Conservation (phyloP, 2,888 invertebrate species). For the Odontomyia ornata region DNA sequence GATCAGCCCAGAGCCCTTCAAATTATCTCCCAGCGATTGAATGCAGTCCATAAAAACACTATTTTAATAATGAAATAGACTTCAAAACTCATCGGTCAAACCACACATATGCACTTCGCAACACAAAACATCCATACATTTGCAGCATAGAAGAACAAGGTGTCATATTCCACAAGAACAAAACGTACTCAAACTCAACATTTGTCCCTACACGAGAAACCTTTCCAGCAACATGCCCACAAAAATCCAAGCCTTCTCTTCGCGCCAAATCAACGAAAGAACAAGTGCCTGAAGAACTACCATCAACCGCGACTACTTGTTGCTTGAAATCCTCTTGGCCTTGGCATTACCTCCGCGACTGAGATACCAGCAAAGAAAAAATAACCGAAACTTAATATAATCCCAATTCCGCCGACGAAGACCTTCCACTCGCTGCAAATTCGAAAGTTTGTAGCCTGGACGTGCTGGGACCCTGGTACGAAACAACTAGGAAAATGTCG, state of each 20-base stretch:
- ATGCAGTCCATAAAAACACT: no score
- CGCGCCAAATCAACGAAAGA: background rate
- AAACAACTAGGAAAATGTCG: conserved; percentile 63
- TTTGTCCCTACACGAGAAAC: background rate
- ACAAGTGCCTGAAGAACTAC: background rate
- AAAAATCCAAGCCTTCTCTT: background rate
- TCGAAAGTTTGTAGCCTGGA: background rate
- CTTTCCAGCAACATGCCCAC: background rate
- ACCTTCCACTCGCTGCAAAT: background rate
- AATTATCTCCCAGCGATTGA: no score
- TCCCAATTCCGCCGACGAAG: background rate
- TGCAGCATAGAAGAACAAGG: conserved; percentile 44
- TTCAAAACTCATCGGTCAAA: no score
- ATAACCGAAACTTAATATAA: background rate
- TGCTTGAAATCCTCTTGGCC: background rate
- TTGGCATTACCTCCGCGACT: background rate
- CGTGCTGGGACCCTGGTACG: conserved; percentile 59
- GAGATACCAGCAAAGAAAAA: background rate
- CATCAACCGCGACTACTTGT: background rate
- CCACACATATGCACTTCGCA: background rate
- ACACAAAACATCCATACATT: conserved; percentile 3
- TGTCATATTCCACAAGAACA: conserved; percentile 10
- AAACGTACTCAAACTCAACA: background rate
- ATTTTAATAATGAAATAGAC: no score
- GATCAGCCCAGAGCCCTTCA: no score